phyloP scores from a whole-genome alignment of 2,113 vertebrate genomes.

The Butastur rufipennis region DNA sequence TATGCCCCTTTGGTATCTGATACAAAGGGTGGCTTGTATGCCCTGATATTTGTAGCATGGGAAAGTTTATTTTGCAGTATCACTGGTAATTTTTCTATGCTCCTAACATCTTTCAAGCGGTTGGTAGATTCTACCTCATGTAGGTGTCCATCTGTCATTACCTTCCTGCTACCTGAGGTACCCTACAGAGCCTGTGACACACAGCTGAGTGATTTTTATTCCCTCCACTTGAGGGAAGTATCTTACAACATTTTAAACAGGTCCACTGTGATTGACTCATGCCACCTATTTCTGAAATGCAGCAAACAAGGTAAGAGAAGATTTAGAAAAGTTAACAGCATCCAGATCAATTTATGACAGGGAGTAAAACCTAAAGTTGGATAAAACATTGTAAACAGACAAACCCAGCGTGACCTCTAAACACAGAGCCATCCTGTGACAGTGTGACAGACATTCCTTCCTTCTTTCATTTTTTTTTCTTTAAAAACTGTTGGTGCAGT shows the following conservation, averaged over 20 bases:
- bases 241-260: conserved; percentile 18
- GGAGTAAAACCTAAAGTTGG: neutral
- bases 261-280: conserved; percentile 1
- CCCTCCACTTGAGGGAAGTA: conserved; percentile 61
- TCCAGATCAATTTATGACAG: neutral
- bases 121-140: neutral
- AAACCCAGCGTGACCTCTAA: neutral
- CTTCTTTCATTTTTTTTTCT: neutral
- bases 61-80: neutral
- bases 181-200: neutral
- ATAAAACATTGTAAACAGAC: neutral
- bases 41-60: neutral
- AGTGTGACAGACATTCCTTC: neutral
- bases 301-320: neutral
- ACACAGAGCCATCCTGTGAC: neutral
- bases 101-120: neutral
- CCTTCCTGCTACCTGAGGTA: neutral
- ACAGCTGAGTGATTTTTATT: conserved; percentile 33
- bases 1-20: neutral
- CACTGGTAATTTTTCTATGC: neutral
- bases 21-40: neutral
- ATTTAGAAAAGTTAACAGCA: neutral
- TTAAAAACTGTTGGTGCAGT: neutral
- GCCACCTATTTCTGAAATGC: conserved; percentile 20
- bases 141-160: neutral